Conservation (phyloP, 37 sponge, comb jelly and placozoan genomes). For the Ianthella basta region DNA sequence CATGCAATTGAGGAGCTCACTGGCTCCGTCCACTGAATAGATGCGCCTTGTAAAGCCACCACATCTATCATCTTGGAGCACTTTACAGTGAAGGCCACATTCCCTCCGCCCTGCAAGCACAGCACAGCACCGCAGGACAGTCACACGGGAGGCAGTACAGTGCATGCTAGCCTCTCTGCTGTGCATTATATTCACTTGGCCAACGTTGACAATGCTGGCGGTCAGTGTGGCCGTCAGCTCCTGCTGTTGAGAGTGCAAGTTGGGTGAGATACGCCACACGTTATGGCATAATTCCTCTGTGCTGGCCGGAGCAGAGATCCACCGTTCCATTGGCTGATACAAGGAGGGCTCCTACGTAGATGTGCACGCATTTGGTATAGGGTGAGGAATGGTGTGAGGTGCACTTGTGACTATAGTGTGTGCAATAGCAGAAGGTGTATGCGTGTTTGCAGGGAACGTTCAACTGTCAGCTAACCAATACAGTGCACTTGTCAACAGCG, state of each 20-base stretch:
- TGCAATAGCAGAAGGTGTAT: too few species aligned
- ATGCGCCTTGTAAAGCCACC: not conserved
- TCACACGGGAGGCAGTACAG: not conserved
- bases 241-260: not conserved
- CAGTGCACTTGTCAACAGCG: too few species aligned
- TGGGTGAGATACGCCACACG: not conserved
- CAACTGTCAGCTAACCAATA: too few species aligned
- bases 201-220: not conserved
- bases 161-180: not conserved
- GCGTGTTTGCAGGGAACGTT: too few species aligned
- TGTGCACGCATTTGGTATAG: not conserved
- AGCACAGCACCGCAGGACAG: not conserved
- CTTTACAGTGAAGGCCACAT: constrained; percentile 23
- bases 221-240: constrained; percentile 26
- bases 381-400: too few species aligned
- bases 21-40: constrained; percentile 24
- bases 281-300: not conserved
- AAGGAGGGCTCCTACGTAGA: constrained; percentile 14
- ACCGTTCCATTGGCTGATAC: not conserved
- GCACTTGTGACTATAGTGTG: too few species aligned
- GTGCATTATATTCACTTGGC: not conserved
- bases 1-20: constrained; percentile 14
- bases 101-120: constrained; percentile 44
- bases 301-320: not conserved
- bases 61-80: constrained; percentile 27